These are phyloP conservation scores for Bombus breviceps DNA, from an alignment of 1,140 invertebrate species.

Conservation along the genomic window DNA sequence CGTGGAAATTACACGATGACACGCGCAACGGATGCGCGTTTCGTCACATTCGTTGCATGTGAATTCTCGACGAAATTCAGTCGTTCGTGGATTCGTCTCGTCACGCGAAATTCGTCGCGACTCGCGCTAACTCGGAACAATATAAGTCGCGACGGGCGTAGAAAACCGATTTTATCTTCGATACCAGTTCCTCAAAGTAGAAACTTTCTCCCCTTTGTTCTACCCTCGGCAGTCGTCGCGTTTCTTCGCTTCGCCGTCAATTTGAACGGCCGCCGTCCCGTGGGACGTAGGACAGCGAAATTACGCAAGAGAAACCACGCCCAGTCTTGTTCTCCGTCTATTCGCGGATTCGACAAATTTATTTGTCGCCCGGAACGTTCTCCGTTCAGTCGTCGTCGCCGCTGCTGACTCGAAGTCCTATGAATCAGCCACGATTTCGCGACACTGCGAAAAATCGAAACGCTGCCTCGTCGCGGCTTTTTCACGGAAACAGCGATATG, in stretches of 20 bases:
- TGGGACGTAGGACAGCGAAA: slow-evolving; percentile 5
- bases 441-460: neutral
- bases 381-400: neutral
- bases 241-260: slow-evolving; percentile 3
- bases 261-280: neutral
- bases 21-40: slow-evolving; percentile 42
- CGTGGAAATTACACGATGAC: neutral
- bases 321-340: slow-evolving; percentile 36
- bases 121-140: too few species aligned
- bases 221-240: neutral
- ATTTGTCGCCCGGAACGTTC: slow-evolving; percentile 24
- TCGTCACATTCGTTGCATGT: slow-evolving; percentile 6
- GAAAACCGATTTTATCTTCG: slow-evolving; percentile 7
- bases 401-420: neutral
- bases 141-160: neutral
- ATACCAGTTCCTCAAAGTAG: neutral
- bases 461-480: neutral
- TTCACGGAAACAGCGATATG: neutral
- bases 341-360: slow-evolving; percentile 29
- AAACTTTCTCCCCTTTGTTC: slow-evolving; percentile 44
- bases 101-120: neutral
- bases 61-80: neutral
- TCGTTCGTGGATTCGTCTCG: neutral
- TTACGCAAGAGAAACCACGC: slow-evolving; percentile 13
- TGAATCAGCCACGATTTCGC: slow-evolving; percentile 25